Evolutionary conservation across 1,140 invertebrate species (phyloP).

Genomic region (Drosophila carrolli): DNA sequence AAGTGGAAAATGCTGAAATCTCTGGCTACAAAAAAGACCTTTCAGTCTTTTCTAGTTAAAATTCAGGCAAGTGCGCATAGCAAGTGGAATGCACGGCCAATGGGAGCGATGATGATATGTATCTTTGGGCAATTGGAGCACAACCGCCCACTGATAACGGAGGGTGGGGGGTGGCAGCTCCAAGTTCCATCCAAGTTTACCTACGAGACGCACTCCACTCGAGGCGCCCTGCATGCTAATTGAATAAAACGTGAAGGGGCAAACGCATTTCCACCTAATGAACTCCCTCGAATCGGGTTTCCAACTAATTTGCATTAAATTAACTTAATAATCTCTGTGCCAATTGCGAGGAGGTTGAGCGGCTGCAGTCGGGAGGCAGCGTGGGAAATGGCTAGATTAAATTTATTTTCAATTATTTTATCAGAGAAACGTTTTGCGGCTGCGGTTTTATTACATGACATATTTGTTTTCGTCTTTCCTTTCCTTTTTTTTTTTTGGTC

Average conservation of each 20-base stretch:
- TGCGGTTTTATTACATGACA: slow-evolving; percentile 78
- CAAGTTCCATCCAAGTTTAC: slow-evolving; percentile 1
- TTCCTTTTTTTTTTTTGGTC: not conserved
- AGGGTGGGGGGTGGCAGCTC: not conserved
- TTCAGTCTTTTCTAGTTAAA: slow-evolving; percentile 6
- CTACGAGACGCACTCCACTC: not conserved
- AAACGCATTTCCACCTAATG: slow-evolving; percentile 51
- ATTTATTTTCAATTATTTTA: slow-evolving; percentile 81
- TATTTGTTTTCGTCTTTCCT: slow-evolving; percentile 51
- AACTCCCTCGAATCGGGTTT: slow-evolving; percentile 28
- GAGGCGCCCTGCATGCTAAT: slow-evolving; percentile 58
- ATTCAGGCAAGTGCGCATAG: slow-evolving; percentile 31
- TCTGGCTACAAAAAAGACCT: not conserved
- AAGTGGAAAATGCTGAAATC: not conserved
- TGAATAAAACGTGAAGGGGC: slow-evolving; percentile 44
- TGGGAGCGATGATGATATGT: slow-evolving; percentile 47
- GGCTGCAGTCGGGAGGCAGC: slow-evolving; percentile 32
- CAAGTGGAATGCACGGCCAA: slow-evolving; percentile 41
- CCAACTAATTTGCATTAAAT: slow-evolving; percentile 72
- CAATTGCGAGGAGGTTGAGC: slow-evolving; percentile 46
- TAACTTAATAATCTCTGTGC: slow-evolving; percentile 76
- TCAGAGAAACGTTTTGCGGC: slow-evolving; percentile 71
- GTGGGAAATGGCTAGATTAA: slow-evolving; percentile 74
- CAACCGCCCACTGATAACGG: slow-evolving; percentile 48
- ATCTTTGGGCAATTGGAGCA: slow-evolving; percentile 73